Evolutionary conservation across 2,113 vertebrate species (phyloP).

Genomic region (Micronycteris hirsuta): DNA sequence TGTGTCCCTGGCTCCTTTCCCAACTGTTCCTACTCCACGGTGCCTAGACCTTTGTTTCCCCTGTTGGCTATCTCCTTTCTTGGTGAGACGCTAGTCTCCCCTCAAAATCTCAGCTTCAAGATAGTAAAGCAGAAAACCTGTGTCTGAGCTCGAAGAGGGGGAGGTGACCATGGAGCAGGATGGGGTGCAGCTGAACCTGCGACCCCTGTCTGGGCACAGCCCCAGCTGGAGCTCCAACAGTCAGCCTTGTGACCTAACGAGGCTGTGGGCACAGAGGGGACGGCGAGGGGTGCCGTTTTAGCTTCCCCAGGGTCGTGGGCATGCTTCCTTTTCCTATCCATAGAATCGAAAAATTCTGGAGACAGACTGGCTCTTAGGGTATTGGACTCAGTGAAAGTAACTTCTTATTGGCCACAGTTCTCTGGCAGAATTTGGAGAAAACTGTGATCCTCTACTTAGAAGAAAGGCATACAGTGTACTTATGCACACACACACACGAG

Average conservation of each 20-base stretch:
- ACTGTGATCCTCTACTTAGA: neutral
- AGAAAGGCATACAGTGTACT: neutral
- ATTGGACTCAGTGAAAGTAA: neutral
- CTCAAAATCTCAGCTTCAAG: neutral
- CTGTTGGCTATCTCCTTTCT: neutral
- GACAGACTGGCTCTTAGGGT: neutral
- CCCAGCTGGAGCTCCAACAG: neutral
- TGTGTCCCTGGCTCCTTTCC: neutral
- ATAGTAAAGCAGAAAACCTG: neutral
- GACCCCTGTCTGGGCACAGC: neutral
- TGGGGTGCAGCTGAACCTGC: neutral
- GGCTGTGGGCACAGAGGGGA: neutral
- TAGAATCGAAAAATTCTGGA: neutral
- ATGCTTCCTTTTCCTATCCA: neutral
- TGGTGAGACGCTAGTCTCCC: neutral
- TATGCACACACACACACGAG: neutral
- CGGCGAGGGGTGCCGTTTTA: no score
- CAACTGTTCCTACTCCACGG: neutral
- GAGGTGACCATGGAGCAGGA: neutral
- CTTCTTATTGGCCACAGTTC: neutral
- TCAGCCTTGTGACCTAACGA: accelerated
- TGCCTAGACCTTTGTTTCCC: no score
- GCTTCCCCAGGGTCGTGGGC: neutral
- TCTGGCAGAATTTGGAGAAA: neutral
- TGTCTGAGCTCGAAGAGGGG: neutral